A percentile compares a stretch with the other conserved stretches of the same genome.
phyloP scores from a whole-genome alignment of 1,140 invertebrate genomes.

The Psilanteris sp. region DNA sequence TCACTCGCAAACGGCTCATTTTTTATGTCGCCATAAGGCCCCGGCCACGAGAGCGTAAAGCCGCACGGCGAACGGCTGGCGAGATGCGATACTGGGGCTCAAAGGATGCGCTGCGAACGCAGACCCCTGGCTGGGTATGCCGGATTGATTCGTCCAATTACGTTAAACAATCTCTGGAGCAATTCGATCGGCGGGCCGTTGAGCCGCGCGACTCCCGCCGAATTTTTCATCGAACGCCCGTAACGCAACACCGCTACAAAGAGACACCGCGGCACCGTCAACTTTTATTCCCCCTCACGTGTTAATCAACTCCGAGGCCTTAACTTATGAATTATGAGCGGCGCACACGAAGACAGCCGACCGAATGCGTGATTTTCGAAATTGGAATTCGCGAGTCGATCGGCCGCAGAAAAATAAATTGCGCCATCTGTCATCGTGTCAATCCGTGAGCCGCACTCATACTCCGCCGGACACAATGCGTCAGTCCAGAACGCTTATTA shows the following conservation, averaged over 20 bases:
- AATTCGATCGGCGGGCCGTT: conserved; percentile 62
- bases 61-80: conserved; percentile 2
- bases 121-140: conserved; percentile 58
- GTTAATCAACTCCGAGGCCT: conserved; percentile 37
- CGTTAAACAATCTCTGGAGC: conserved; percentile 72
- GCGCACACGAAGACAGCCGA: conserved; percentile 13
- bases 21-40: conserved; percentile 54
- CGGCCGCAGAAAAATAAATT: conserved; percentile 10
- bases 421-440: conserved; percentile 44
- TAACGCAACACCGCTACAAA: conserved; percentile 57
- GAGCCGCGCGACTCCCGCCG: conserved; percentile 45
- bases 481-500: conserved; percentile 19
- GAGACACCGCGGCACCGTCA: conserved; percentile 46
- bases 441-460: not conserved
- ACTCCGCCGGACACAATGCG: not conserved
- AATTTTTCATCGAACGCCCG: conserved; percentile 42
- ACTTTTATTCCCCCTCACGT: conserved; percentile 37
- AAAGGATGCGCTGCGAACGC: conserved; percentile 35
- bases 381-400: conserved; percentile 35
- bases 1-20: conserved; percentile 42
- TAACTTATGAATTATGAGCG: conserved; percentile 21
- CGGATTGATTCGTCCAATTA: conserved; percentile 75
- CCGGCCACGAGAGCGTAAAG: not conserved
- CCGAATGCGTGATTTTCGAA: conserved; percentile 20
- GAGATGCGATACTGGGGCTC: conserved; percentile 4